Evolutionary conservation across 2,888 invertebrate species (phyloP), one percentile per base, ranked within the genome.

Genomic region (Pristionchus exspectatus): DNA sequence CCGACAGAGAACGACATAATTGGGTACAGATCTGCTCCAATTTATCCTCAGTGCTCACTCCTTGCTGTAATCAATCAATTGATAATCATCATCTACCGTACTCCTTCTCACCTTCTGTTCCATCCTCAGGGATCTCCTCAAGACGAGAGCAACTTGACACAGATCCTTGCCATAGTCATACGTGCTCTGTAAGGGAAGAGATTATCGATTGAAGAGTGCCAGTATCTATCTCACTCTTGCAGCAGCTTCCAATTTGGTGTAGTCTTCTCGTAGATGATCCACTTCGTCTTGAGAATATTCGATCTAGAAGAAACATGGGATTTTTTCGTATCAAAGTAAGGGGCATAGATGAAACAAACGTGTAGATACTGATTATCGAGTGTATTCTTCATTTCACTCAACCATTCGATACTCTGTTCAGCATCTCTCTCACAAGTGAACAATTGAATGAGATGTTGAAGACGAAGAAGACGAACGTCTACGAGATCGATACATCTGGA

Each of bases 151-250:
- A 7, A 97, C 97, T 93, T 97, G 97, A 86, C 97, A 95, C 91
- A 97, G 95, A 95, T 97, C 97, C 93, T 97, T 97, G 27, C 97
- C 97, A 94, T 97, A 97, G 92, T 97, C 97, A 95, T 97, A 97
- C 30, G 97, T 97, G 87, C 97, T 97, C 97, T 97, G 95, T 27
- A 21, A 77, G 38, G 14, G 16, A 21, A 14, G 14, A 33, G n/a
- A 24, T n/a, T 33, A 56, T 56, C 16, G 33, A 44, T 74, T 30
- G 54, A 38, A 33, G 21, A 27, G n/a, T 27, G 27, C n/a, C n/a
- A n/a, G n/a, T n/a, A 14, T 50, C 50, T 27, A 18, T 69, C 91
- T 44, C 38, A 97, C 97, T 96, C 97, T 97, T 83, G 97, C 97
- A 84, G 97, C 97, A 95, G 97, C 97, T 95, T 97, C 97, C 95